phyloP scores from a whole-genome alignment of 2,113 vertebrate genomes.

The Misgurnus anguillicaudatus region DNA sequence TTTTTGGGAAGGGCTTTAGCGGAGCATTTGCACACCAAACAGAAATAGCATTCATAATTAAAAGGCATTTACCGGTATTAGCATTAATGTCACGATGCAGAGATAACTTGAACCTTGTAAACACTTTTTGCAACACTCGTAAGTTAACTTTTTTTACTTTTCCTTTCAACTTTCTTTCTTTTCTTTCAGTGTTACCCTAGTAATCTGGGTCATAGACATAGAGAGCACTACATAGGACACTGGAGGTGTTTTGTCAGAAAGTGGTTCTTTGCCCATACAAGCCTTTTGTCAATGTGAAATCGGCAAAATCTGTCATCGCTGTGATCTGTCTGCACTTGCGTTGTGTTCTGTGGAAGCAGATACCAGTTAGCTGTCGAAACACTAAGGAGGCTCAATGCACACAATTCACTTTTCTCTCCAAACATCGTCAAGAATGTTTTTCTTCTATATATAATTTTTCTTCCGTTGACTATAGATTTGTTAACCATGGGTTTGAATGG shows the following conservation, averaged over 20 bases:
- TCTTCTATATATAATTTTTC: constrained; percentile 1
- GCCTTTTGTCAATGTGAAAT: constrained; percentile 40
- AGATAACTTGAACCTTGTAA: neutral
- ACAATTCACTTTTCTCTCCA: constrained; percentile 35
- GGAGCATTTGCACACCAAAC: neutral
- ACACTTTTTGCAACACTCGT: neutral
- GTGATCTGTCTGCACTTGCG: constrained; percentile 47
- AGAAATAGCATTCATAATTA: neutral
- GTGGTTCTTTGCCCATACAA: constrained; percentile 39
- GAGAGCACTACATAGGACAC: neutral
- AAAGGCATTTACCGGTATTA: neutral
- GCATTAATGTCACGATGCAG: neutral
- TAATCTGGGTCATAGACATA: constrained; percentile 23
- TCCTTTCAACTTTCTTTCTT: too few species aligned
- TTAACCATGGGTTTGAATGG: neutral
- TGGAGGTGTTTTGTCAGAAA: constrained; percentile 29
- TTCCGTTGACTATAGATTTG: neutral
- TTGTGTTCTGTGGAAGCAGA: constrained; percentile 29
- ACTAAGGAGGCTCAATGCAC: constrained; percentile 45
- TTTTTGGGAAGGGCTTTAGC: neutral
- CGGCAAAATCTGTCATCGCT: constrained; percentile 39
- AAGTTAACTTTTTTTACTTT: too few species aligned
- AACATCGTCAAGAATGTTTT: constrained; percentile 44
- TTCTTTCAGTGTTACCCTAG: too few species aligned
- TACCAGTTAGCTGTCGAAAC: constrained; percentile 45